Percentiles rank a stretch among this genome's conserved stretches.
Conservation (phyloP, 2,113 vertebrate species). For the Galemys pyrenaicus region DNA sequence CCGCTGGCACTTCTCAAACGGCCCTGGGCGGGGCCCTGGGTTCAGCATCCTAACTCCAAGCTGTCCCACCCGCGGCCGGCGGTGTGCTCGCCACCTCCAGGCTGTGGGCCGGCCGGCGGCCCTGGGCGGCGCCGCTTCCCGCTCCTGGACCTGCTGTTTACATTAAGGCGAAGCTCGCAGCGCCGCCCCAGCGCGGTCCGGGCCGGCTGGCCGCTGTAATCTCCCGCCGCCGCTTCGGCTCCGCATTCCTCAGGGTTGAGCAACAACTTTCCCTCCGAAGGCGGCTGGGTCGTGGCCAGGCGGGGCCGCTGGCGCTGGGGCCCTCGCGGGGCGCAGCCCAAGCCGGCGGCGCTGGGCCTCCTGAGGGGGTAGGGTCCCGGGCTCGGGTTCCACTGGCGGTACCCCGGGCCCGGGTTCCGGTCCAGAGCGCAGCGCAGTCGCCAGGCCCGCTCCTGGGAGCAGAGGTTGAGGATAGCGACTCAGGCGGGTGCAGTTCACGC, state of each 20-base stretch:
- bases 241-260: conserved; percentile 84
- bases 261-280: conserved; percentile 79
- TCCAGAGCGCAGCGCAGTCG: neutral
- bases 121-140: neutral
- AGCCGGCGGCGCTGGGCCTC: neutral
- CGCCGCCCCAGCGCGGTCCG: conserved; percentile 56
- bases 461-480: neutral
- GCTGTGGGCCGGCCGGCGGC: neutral
- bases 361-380: neutral
- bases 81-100: neutral
- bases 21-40: no score
- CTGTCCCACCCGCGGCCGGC: neutral
- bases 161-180: conserved; percentile 69
- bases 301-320: conserved; percentile 7
- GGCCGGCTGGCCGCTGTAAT: neutral
- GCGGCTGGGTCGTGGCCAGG: conserved; percentile 72
- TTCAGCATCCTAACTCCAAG: fast-evolving
- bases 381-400: neutral
- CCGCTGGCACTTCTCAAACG: neutral
- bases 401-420: no score
- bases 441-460: neutral
- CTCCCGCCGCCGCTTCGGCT: conserved; percentile 71
- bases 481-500: no score
- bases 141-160: conserved; percentile 44
- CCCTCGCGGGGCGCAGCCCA: neutral